Percentiles rank a stretch among this genome's conserved stretches.
phyloP scores from a whole-genome alignment of 2,113 vertebrate species.

The Indicator maculatus region DNA sequence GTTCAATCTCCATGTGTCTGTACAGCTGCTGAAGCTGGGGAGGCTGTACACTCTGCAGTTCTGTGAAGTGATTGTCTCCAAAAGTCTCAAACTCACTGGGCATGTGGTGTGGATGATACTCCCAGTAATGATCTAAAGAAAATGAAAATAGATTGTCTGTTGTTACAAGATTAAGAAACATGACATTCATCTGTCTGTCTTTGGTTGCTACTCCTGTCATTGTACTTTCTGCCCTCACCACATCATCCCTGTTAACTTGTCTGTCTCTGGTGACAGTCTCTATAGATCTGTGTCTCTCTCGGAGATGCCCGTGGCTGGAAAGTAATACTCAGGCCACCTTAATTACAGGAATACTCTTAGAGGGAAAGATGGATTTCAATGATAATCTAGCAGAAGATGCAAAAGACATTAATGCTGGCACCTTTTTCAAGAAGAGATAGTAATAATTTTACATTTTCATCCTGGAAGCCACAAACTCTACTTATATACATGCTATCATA shows the following conservation, averaged over 20 bases:
- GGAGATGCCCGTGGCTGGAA: background rate
- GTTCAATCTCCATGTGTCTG: slow-evolving; percentile 87
- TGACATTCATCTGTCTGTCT: background rate
- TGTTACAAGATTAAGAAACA: background rate
- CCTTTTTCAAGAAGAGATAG: background rate
- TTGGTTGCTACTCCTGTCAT: background rate
- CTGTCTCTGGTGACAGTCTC: background rate
- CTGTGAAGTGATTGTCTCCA: slow-evolving; percentile 92
- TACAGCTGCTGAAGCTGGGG: slow-evolving; percentile 88
- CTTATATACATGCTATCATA: background rate
- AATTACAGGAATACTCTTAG: background rate
- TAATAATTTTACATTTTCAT: background rate
- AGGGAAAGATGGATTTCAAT: background rate
- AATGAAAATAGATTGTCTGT: background rate
- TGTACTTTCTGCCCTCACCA: background rate
- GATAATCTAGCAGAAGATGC: background rate
- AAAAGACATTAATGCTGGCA: background rate
- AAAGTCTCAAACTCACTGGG: slow-evolving; percentile 90
- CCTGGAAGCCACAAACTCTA: background rate
- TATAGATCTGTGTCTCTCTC: background rate
- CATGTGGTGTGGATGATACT: slow-evolving; percentile 87
- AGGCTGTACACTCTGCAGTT: slow-evolving; percentile 92
- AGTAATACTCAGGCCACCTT: background rate
- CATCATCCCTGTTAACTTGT: background rate
- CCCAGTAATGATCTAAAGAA: slow-evolving; percentile 89